Percentiles rank a stretch among this genome's conserved stretches.
Evolutionary conservation across 1,140 invertebrate genomes (phyloP).

Genomic region (Drosophila varians): DNA sequence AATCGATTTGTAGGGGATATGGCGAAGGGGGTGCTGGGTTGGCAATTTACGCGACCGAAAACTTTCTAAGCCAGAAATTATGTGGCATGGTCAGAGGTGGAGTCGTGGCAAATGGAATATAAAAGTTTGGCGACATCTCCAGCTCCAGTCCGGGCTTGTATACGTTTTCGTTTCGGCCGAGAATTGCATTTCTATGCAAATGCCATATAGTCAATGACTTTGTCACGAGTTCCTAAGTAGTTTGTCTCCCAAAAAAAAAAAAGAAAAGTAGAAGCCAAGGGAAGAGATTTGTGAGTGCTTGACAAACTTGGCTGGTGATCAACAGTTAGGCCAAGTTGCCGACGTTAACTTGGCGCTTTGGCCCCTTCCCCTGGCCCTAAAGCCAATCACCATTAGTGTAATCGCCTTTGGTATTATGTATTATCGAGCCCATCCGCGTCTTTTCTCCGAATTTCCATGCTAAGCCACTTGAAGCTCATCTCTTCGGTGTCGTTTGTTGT

Average conservation of each 20-base stretch:
- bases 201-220: conserved; percentile 78
- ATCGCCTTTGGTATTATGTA: conserved; percentile 75
- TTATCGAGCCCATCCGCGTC: conserved; percentile 45
- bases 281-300: conserved; percentile 47
- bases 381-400: conserved; percentile 80
- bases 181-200: conserved; percentile 80
- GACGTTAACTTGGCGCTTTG: conserved; percentile 55
- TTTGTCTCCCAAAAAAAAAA: conserved; percentile 32
- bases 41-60: conserved; percentile 58
- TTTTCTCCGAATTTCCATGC: not conserved
- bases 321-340: conserved; percentile 73
- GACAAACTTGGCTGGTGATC: conserved; percentile 67
- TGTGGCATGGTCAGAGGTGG: conserved; percentile 39
- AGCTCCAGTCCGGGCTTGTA: conserved; percentile 8
- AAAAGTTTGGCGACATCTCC: conserved; percentile 47
- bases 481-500: conserved; percentile 1
- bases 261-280: conserved; percentile 13
- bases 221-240: conserved; percentile 80
- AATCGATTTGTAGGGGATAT: conserved; percentile 55
- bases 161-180: conserved; percentile 52
- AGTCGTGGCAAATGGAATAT: not conserved
- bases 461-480: conserved; percentile 37
- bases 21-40: conserved; percentile 5
- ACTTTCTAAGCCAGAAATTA: conserved; percentile 78
- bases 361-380: conserved; percentile 19